Evolutionary conservation across 2,888 invertebrate species (phyloP), one percentile per base, ranked within the genome.

Genomic region (Mythimna vitellina): DNA sequence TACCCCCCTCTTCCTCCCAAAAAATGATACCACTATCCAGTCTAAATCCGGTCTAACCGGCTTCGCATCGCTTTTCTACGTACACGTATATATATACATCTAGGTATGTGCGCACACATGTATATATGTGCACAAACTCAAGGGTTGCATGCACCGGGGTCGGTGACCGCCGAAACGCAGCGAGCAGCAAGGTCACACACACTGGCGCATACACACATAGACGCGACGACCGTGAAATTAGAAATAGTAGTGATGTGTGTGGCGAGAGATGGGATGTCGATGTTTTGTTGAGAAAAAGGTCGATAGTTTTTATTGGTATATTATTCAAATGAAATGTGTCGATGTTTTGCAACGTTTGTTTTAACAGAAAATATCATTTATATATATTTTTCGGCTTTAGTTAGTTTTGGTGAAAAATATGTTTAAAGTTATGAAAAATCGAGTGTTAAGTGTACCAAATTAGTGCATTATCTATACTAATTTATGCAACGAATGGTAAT

Each of bases 111-210:
- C 73, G n/a, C 66, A 78, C 66, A 73, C 65, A 63, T 67, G 60
- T 74, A 68, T 79, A 85, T 82, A 78, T 80, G 78, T 81, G 78
- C 87, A 88, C 93, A 93, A 94, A 94, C 92, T 94, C 94, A 95
- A 94, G 95, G 95, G 94, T 93, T 95, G 93, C 89, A 95, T 95
- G 93, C 90, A 95, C 83, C 89, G 89, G 92, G 95, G 91, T 94
- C 90, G 94, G 92, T 84, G 94, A 95, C 95, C 96, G 93, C 96
- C 96, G 94, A 96, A 96, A 95, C 95, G 92, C 93, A 91, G 89
- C 86, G 88, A 90, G 87, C 89, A 83, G 89, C 94, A 96, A 96
- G 96, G 96, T 96, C 96, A 96, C 96, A 87, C 95, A 94, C 95
- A 95, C 95, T 88, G 85, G 86, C 89, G 80, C 83, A 81, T 83